Percentiles rank a stretch among this genome's conserved stretches.
Conservation (phyloP, 2,888 invertebrate genomes). For the Drosophila fulvimacula region DNA sequence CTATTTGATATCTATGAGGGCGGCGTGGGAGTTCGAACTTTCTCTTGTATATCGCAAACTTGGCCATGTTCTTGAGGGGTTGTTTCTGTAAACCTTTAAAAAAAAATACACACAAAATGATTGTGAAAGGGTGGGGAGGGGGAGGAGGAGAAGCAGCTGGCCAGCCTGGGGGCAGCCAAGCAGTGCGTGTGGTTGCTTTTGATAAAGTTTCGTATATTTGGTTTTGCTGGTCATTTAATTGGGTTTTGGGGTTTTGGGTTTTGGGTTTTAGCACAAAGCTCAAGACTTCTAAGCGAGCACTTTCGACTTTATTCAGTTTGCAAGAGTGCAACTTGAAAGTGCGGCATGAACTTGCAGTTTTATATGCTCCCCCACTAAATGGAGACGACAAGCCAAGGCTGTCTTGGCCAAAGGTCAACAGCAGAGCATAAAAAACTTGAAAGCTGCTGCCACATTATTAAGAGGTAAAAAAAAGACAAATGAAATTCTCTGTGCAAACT, state of each 20-base stretch:
- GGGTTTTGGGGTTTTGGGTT: slow-evolving; percentile 33
- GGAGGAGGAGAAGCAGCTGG: no score
- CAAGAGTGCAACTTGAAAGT: slow-evolving; percentile 25
- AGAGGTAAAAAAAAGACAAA: neutral
- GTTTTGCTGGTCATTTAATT: slow-evolving; percentile 56
- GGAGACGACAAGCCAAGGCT: neutral
- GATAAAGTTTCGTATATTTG: slow-evolving; percentile 46
- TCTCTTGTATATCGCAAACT: slow-evolving; percentile 14
- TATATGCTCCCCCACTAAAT: slow-evolving; percentile 7
- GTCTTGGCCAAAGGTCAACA: slow-evolving; percentile 32
- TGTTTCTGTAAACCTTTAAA: slow-evolving; percentile 28
- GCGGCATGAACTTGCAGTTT: slow-evolving; percentile 31
- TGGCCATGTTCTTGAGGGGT: slow-evolving; percentile 19
- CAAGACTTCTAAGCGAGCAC: slow-evolving; percentile 23
- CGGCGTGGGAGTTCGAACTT: slow-evolving; percentile 12
- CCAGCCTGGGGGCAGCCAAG: no score
- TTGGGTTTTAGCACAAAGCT: slow-evolving; percentile 14
- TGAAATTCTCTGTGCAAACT: slow-evolving; percentile 39
- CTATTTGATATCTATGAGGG: slow-evolving; percentile 16
- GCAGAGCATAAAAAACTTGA: slow-evolving; percentile 35
- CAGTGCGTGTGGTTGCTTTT: slow-evolving; percentile 19
- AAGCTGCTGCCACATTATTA: slow-evolving; percentile 33
- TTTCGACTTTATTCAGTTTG: slow-evolving; percentile 20
- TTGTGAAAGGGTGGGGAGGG: neutral
- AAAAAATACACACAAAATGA: neutral